These are phyloP conservation scores for Drosophila emarginata DNA, from an alignment of 2,888 invertebrate species.

Conservation along the genomic window DNA sequence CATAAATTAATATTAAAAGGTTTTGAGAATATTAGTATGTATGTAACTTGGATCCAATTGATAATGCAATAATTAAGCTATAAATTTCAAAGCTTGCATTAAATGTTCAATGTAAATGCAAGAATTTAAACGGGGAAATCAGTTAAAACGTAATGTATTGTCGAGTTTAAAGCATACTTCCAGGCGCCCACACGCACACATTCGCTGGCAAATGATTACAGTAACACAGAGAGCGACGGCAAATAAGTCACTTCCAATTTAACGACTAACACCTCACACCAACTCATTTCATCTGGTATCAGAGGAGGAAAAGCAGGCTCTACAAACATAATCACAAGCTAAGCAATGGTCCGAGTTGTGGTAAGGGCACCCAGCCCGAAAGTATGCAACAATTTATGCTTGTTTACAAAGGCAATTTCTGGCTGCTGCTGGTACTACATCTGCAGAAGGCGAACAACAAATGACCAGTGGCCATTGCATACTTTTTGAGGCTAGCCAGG, in stretches of 20 bases:
- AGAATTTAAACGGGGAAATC: constrained; percentile 22
- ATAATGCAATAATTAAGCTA: no score
- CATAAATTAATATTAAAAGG: no score
- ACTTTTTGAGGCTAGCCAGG: constrained; percentile 44
- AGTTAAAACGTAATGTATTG: constrained; percentile 14
- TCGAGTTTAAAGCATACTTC: constrained; percentile 41
- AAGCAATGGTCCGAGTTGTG: constrained; percentile 53
- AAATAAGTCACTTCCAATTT: constrained; percentile 66
- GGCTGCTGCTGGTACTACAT: not conserved
- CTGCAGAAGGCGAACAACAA: constrained; percentile 42
- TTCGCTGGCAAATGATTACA: constrained; percentile 3
- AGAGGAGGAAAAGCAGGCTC: constrained; percentile 33
- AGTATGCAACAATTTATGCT: constrained; percentile 77
- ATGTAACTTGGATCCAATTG: no score
- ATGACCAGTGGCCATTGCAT: constrained; percentile 63
- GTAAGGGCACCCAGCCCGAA: constrained; percentile 44
- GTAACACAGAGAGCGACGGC: constrained; percentile 27
- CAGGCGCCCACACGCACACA: constrained; percentile 6
- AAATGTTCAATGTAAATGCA: not conserved
- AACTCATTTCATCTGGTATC: constrained; percentile 3
- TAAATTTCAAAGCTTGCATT: no score
- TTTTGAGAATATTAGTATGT: no score
- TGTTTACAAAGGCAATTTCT: constrained; percentile 71
- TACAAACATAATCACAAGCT: constrained; percentile 75
- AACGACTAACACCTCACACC: constrained; percentile 46